Conservation (phyloP, 2,888 invertebrate species). For the Chalcis sispes region DNA sequence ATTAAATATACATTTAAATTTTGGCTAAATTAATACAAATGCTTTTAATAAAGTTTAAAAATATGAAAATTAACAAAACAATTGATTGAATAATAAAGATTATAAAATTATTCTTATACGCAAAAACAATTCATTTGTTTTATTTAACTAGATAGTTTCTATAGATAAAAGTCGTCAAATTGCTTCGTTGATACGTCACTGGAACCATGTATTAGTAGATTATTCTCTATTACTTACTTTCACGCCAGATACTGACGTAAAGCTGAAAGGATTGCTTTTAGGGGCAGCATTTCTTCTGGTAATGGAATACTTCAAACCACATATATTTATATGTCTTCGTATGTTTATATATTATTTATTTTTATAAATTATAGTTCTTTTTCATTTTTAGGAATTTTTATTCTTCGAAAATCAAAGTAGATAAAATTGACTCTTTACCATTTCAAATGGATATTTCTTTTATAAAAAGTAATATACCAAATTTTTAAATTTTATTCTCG, state of each 20-base stretch:
- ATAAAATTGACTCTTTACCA: too few species aligned
- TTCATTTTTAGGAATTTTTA: slow-evolving; percentile 80
- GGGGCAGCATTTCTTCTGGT: slow-evolving; percentile 91
- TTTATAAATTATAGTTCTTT: slow-evolving; percentile 6
- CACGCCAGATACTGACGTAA: slow-evolving; percentile 84
- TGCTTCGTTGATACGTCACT: slow-evolving; percentile 84
- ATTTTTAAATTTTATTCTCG: too few species aligned
- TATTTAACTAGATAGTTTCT: slow-evolving; percentile 63
- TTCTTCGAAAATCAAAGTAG: too few species aligned
- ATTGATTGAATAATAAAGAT: slow-evolving; percentile 8
- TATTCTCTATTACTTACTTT: slow-evolving; percentile 87
- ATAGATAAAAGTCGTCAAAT: slow-evolving; percentile 80
- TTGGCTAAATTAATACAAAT: too few species aligned
- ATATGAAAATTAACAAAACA: too few species aligned
- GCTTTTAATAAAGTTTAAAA: too few species aligned
- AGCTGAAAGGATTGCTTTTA: slow-evolving; percentile 87
- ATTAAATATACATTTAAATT: too few species aligned
- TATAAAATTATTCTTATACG: background rate
- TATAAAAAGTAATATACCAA: too few species aligned
- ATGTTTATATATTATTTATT: background rate
- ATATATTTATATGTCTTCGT: background rate
- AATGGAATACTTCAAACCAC: slow-evolving; percentile 66
- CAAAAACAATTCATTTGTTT: background rate
- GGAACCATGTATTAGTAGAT: slow-evolving; percentile 82
- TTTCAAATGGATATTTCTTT: too few species aligned